Base-by-base conservation (phyloP, 64 coral and sea anemone species). In the Montipora cactus region DNA sequence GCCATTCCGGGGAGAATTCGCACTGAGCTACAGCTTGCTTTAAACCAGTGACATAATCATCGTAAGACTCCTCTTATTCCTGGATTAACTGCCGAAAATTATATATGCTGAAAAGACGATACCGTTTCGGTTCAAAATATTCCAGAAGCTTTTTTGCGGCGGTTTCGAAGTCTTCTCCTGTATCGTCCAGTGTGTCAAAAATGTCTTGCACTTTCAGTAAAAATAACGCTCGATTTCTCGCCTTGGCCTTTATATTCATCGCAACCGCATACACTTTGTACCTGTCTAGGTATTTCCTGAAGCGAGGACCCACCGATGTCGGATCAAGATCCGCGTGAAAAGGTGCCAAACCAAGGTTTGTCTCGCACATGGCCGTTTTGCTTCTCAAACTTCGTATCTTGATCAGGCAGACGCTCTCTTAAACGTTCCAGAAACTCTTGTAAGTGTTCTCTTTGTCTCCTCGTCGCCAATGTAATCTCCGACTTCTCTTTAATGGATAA, bases 151-250 rank as follows among this genome's bases (percentile, higher is more conserved):
- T 81, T 47, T 80, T 80, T 47, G 44, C 16, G 16, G 78, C 45
- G 23, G 78, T 80, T 47, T 80, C 78, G 11, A 80, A 80, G 7
- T 80, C 78, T 8, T 80, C 46, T 18, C 28, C 78, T 5, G 78
- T 80, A 8, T 80, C 78, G 37, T 81, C 79, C 18, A 81, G 47
- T 9, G 79, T 81, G 8, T 81, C 79, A 52, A 81, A 81, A 49
- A 81, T 81, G 4, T 81, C 8, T 81, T 81, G 79, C 11, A 81
- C 79, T 81, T 81, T 48, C 45, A 2, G 79, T 48, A 80, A 18
- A 47, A 80, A 80, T 50, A 80, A 49, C 18, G 78, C 78, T 50
- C 78, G 16, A 18, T 47, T 80, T 44, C 78, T 80, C 16, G 78
- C 45, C 49, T 80, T 62, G 15, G 8, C 59, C 59, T 8, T 62